Conservation (phyloP, 2,797 vertebrate genomes). For the Manis javanica region DNA sequence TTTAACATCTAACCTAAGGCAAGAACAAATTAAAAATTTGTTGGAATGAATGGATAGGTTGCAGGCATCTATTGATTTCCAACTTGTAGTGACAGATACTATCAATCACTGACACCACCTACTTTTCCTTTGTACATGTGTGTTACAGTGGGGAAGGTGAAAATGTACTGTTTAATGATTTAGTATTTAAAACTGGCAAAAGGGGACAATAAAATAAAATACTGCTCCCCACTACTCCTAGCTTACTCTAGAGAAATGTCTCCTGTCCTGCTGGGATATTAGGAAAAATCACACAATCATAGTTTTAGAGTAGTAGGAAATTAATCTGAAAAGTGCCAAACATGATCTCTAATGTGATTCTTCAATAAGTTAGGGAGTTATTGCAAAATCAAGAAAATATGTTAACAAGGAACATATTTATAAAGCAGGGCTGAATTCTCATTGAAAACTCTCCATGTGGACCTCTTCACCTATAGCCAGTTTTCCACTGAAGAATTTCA, state of each 20-base stretch:
- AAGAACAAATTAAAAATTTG: background rate
- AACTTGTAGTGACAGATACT: background rate
- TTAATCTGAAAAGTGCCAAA: background rate
- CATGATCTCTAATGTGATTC: background rate
- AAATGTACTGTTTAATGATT: background rate
- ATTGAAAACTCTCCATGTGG: rapidly evolving
- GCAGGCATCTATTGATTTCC: background rate
- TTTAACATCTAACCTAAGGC: background rate
- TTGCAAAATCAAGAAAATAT: background rate
- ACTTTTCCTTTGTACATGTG: background rate
- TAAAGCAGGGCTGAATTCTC: background rate
- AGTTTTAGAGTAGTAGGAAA: background rate
- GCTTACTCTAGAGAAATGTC: background rate
- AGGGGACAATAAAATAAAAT: background rate
- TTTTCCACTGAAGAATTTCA: background rate
- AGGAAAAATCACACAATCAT: background rate
- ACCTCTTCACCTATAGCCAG: rapidly evolving
- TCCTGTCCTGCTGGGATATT: background rate
- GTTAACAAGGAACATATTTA: background rate
- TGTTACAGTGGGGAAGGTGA: background rate
- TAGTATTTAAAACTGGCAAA: background rate
- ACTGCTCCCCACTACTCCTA: rapidly evolving
- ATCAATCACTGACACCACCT: background rate
- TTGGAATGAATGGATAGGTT: background rate
- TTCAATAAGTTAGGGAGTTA: background rate